A percentile compares a stretch with the other conserved stretches of the same genome.
Conservation (phyloP, 2,888 invertebrate genomes). For the Atherix ibis region DNA sequence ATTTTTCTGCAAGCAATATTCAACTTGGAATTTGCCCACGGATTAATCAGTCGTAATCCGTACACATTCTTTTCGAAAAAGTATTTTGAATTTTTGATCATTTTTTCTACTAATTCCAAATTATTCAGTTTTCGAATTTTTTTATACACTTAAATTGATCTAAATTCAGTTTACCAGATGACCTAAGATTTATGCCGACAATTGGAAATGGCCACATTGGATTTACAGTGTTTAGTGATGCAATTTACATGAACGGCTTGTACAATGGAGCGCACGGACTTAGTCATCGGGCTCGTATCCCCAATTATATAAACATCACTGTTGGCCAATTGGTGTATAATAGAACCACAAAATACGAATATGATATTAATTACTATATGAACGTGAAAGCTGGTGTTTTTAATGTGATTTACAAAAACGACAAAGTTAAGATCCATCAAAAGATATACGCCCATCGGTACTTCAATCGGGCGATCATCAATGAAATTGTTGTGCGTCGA, state of each 20-base stretch:
- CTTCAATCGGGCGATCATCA: slow-evolving; percentile 30
- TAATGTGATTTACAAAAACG: slow-evolving; percentile 18
- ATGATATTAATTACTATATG: slow-evolving; percentile 26
- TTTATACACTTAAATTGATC: no score
- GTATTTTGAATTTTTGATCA: no score
- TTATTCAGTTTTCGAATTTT: no score
- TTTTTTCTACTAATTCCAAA: no score
- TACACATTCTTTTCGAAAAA: no score
- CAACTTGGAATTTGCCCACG: no score
- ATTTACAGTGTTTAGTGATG: slow-evolving; percentile 40
- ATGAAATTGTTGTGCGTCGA: no score
- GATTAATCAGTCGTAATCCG: no score
- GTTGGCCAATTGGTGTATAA: slow-evolving; percentile 9
- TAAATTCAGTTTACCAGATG: slow-evolving; percentile 37
- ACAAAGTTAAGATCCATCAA: slow-evolving; percentile 13
- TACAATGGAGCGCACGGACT: slow-evolving; percentile 40
- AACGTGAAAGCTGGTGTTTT: slow-evolving; percentile 36
- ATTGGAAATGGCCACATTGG: slow-evolving; percentile 44
- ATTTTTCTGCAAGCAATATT: no score
- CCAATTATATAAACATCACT: slow-evolving; percentile 40
- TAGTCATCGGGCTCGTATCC: slow-evolving; percentile 42
- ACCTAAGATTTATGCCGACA: slow-evolving; percentile 41
- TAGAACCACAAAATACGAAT: slow-evolving; percentile 15
- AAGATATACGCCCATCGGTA: slow-evolving; percentile 30
- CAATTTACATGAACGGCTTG: slow-evolving; percentile 43